Percentiles rank a stretch among this genome's conserved stretches.
Evolutionary conservation across 1,140 invertebrate species (phyloP).

Genomic region (Homalodisca vitripennis): DNA sequence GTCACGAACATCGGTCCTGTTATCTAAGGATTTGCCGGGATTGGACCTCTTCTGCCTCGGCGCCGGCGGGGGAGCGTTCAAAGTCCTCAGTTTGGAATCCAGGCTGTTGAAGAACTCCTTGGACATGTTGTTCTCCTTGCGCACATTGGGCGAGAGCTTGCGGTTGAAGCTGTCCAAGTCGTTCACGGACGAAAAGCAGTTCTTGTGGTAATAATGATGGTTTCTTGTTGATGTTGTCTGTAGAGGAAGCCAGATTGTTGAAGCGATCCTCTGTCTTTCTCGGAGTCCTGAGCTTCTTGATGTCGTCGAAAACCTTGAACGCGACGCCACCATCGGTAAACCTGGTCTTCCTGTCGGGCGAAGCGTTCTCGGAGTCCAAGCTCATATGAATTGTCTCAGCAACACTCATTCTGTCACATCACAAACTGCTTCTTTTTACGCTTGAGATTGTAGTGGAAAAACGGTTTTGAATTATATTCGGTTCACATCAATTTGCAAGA

Average conservation of each 20-base stretch:
- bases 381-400: too few relatives aligned
- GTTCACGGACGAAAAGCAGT: constrained; percentile 20
- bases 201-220: constrained; percentile 39
- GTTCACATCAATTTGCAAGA: too few relatives aligned
- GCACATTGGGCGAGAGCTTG: constrained; percentile 10
- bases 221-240: constrained; percentile 48
- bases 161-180: constrained; percentile 11
- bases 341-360: too few relatives aligned
- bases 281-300: constrained; percentile 38
- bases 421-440: too few relatives aligned
- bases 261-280: constrained; percentile 5
- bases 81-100: constrained; percentile 60
- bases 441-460: too few relatives aligned
- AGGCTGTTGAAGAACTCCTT: constrained; percentile 61
- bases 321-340: constrained; percentile 1
- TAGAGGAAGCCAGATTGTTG: constrained; percentile 26
- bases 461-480: too few relatives aligned
- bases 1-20: constrained; percentile 61
- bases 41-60: constrained; percentile 32
- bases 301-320: constrained; percentile 32
- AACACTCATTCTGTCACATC: too few relatives aligned
- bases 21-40: constrained; percentile 27
- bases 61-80: constrained; percentile 49
- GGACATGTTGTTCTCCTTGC: constrained; percentile 40
- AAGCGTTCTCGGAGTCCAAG: too few relatives aligned